phyloP scores from a whole-genome alignment of 2,888 invertebrate species.

The Cyclophora punctaria region DNA sequence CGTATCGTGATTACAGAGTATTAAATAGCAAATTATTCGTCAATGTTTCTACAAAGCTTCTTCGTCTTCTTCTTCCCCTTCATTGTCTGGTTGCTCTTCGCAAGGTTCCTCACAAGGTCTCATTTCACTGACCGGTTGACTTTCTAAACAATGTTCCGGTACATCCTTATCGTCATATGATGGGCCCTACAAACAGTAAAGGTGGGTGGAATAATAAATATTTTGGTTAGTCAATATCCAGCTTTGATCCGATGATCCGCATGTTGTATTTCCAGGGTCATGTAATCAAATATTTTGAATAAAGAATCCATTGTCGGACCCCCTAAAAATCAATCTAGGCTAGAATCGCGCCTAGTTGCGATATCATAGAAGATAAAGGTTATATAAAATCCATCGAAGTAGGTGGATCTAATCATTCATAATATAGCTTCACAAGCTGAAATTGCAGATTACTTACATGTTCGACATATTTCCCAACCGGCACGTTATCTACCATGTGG shows the following conservation, averaged over 20 bases:
- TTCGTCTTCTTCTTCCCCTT: slow-evolving; percentile 15
- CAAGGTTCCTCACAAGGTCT: slow-evolving; percentile 39
- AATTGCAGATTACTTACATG: slow-evolving; percentile 20
- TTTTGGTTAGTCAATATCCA: too few species aligned
- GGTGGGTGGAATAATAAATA: too few species aligned
- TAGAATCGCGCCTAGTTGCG: too few species aligned
- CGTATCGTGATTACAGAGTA: background rate
- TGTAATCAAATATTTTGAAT: too few species aligned
- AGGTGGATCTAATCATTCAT: too few species aligned
- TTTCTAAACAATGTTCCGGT: slow-evolving; percentile 31
- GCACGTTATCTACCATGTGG: slow-evolving; percentile 38
- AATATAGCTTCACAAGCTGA: background rate
- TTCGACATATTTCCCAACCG: slow-evolving; percentile 33
- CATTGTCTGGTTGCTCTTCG: slow-evolving; percentile 17
- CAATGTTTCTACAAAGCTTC: background rate
- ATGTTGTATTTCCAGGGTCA: too few species aligned
- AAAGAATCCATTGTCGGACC: too few species aligned
- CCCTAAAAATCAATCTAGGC: too few species aligned
- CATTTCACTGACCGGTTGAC: slow-evolving; percentile 26
- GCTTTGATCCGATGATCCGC: too few species aligned
- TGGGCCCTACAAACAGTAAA: slow-evolving; percentile 25
- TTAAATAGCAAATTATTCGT: too few species aligned
- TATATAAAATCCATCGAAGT: too few species aligned
- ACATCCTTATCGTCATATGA: slow-evolving; percentile 26
- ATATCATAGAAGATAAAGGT: too few species aligned